Evolutionary conservation across 1,140 invertebrate genomes (phyloP), one percentile per base, ranked within the genome.

Genomic region (fruit fly (Drosophila melanogaster)): DNA sequence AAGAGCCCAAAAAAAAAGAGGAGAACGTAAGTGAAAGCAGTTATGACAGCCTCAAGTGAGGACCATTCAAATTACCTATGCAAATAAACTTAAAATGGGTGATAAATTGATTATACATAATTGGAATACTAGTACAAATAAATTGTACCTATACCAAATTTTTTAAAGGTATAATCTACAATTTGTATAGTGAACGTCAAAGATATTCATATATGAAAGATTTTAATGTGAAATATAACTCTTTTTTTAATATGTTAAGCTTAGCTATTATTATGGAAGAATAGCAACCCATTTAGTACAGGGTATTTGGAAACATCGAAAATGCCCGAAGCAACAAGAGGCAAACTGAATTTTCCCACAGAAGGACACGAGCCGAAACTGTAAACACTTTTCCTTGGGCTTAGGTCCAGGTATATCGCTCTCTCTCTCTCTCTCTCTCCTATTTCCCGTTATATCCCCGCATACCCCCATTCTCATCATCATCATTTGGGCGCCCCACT

Each of bases 341-440:
- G 17, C 49, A 65, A 75, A 64, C 57, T 17, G 71, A 75, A 72
- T 59, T 67, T 47, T 22, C 40, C 24, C 40, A 46, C 54, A 73
- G 62, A 61, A 54, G 70, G 55, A 59, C 54, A 53, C 37, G 37
- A 47, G 35, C 49, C 47, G 44, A 67, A 70, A 70, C 64, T 57
- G 66, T 70, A 70, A 70, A 56, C 66, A 70, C 50, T 69, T 69
- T 70, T 70, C 64, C 64, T 81, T 59, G 26, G 50, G 35, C 57
- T 62, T 41, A 46, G 70, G 37, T 43, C 55, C 67, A 61, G 57
- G 19, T 55, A 72, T 3, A 22, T 11, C 38, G 8, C 51, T 41
- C 37, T 30, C 24, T n/a, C 14, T 41, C 41, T 12, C 41, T 17
- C 15, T 60, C 66, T 14, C 38, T 17, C 51, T 41, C 22, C 14